These are phyloP conservation scores for Rhagoletis pomonella DNA, from an alignment of 1,140 invertebrate species.

Conservation along the genomic window DNA sequence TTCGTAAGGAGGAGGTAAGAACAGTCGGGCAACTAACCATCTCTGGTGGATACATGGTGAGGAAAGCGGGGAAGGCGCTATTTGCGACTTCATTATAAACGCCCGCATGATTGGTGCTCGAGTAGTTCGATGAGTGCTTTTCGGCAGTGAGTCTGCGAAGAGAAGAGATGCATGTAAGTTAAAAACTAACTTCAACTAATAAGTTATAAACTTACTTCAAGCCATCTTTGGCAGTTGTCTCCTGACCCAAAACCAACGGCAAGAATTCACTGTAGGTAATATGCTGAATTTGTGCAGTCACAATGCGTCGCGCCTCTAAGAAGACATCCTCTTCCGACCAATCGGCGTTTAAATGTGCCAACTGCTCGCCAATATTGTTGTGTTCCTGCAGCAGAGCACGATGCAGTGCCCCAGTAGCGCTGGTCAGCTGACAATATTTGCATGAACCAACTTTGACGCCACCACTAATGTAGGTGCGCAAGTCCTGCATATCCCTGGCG, in stretches of 20 bases:
- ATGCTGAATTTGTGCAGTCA: slow-evolving; percentile 88
- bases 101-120: slow-evolving; percentile 79
- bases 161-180: background rate
- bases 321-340: slow-evolving; percentile 90
- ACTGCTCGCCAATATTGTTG: slow-evolving; percentile 85
- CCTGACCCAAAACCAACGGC: slow-evolving; percentile 83
- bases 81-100: slow-evolving; percentile 82
- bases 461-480: slow-evolving; percentile 85
- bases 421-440: slow-evolving; percentile 73
- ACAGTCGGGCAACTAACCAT: slow-evolving; percentile 61
- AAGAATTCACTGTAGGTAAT: slow-evolving; percentile 91
- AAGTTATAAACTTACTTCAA: slow-evolving; percentile 74
- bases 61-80: slow-evolving; percentile 84
- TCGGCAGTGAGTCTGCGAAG: slow-evolving; percentile 65
- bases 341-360: slow-evolving; percentile 85
- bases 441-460: slow-evolving; percentile 80
- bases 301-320: slow-evolving; percentile 84
- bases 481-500: slow-evolving; percentile 79
- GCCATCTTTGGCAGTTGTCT: slow-evolving; percentile 71
- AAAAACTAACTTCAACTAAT: background rate
- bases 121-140: slow-evolving; percentile 79
- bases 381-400: slow-evolving; percentile 85
- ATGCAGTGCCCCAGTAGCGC: slow-evolving; percentile 79
- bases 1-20: background rate
- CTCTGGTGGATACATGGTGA: slow-evolving; percentile 81